These are phyloP conservation scores for Leptogaster cylindrica DNA, from an alignment of 2,888 invertebrate species.

Conservation along the genomic window DNA sequence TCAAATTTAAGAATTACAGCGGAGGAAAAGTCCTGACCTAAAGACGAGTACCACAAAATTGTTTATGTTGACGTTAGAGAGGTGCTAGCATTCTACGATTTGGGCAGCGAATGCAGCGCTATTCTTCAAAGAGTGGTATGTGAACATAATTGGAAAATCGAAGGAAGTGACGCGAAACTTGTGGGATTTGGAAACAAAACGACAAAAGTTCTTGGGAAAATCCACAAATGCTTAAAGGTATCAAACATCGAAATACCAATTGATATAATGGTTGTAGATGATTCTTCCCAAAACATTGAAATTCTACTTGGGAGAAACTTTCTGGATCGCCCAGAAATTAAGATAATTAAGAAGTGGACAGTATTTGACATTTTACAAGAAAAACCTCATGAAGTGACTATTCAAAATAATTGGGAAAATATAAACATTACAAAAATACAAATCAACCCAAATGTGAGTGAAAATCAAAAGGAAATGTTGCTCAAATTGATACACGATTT, in stretches of 20 bases:
- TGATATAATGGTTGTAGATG: conserved; percentile 4
- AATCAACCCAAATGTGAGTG: background rate
- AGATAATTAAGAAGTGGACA: background rate
- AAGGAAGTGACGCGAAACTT: background rate
- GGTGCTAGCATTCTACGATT: conserved; percentile 1
- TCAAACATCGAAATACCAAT: background rate
- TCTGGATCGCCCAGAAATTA: background rate
- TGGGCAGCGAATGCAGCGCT: background rate
- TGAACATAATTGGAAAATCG: background rate
- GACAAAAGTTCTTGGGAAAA: background rate
- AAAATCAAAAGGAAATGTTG: background rate
- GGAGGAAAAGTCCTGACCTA: background rate
- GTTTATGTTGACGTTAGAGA: background rate
- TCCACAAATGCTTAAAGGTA: background rate
- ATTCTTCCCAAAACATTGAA: background rate
- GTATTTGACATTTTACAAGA: background rate
- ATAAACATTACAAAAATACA: background rate
- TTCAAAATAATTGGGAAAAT: background rate
- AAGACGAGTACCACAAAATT: background rate
- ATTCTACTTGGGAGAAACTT: conserved; percentile 1
- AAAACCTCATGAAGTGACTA: background rate
- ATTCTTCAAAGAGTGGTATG: no score
- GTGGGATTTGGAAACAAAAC: background rate
- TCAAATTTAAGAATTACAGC: background rate
- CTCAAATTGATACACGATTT: background rate